phyloP scores from a whole-genome alignment of 2,888 invertebrate genomes.

The Ormyrus rosae region DNA sequence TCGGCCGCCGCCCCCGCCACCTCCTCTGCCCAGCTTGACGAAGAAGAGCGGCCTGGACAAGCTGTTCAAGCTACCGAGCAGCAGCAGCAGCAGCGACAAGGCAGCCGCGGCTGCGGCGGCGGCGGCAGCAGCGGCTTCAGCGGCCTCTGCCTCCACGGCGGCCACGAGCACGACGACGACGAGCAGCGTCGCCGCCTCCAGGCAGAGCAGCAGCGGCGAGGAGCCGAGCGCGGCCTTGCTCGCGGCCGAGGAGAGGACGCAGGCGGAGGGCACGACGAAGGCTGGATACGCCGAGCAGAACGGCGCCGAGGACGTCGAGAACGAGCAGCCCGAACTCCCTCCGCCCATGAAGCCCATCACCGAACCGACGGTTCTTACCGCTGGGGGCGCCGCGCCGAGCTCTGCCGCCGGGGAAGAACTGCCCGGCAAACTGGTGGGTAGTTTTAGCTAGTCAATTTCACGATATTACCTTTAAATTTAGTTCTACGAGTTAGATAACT shows the following conservation, averaged over 20 bases:
- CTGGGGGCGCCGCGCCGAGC: conserved; percentile 63
- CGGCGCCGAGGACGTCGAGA: conserved; percentile 85
- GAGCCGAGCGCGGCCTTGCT: conserved; percentile 48
- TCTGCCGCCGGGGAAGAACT: conserved; percentile 71
- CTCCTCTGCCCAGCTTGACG: conserved; percentile 71
- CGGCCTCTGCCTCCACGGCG: too few relatives aligned
- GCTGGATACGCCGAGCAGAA: conserved; percentile 72
- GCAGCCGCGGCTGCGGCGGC: conserved; percentile 69
- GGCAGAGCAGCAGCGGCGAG: conserved; percentile 52
- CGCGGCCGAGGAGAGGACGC: conserved; percentile 35
- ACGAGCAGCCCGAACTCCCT: conserved; percentile 91
- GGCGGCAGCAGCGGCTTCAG: conserved; percentile 64
- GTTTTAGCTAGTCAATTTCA: too few relatives aligned
- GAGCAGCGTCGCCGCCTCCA: conserved; percentile 62
- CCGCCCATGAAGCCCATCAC: conserved; percentile 98
- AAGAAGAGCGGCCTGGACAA: conserved; percentile 90
- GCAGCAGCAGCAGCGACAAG: conserved; percentile 63
- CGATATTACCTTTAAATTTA: too few relatives aligned
- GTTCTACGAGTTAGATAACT: too few relatives aligned
- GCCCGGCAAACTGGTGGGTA: conserved; percentile 66
- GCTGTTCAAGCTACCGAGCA: conserved; percentile 83
- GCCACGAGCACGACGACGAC: conserved; percentile 58
- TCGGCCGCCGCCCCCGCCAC: conserved; percentile 62
- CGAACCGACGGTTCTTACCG: conserved; percentile 79
- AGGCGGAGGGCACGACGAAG: conserved; percentile 11